Evolutionary conservation across 2,888 invertebrate species (phyloP).

Genomic region (Apotomis betuletana): DNA sequence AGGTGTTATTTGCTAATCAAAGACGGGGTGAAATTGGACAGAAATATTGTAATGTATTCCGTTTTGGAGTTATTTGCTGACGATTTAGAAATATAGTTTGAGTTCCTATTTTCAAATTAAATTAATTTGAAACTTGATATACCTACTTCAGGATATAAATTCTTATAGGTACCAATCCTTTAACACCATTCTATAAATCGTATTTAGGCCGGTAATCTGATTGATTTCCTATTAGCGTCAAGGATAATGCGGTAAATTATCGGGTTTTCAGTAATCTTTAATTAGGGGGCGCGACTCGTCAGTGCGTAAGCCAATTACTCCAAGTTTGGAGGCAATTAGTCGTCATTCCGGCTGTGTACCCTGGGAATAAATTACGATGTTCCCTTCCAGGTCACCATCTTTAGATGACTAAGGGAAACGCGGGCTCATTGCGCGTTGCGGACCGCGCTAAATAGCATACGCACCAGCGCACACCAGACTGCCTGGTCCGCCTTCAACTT

Average conservation of each 20-base stretch:
- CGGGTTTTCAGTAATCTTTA: constrained; percentile 55
- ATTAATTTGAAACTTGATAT: no score
- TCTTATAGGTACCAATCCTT: no score
- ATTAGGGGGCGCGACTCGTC: constrained; percentile 54
- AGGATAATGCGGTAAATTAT: constrained; percentile 42
- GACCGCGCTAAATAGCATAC: no score
- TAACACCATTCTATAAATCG: background rate
- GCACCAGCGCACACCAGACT: no score
- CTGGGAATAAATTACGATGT: constrained; percentile 62
- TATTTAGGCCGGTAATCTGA: constrained; percentile 13
- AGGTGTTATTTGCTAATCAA: constrained; percentile 4
- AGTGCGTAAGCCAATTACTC: constrained; percentile 62
- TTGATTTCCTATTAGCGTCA: constrained; percentile 22
- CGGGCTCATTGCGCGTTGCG: background rate
- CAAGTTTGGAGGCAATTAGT: constrained; percentile 68
- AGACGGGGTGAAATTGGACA: background rate
- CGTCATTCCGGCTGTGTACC: constrained; percentile 55
- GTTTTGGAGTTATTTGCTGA: no score
- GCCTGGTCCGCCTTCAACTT: no score
- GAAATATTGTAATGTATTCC: background rate
- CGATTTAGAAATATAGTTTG: no score
- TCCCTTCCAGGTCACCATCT: background rate
- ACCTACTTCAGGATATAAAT: no score
- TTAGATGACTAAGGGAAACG: background rate
- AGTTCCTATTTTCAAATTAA: no score